Evolutionary conservation across 2,888 invertebrate genomes (phyloP).

Genomic region (Calameuta idolon): DNA sequence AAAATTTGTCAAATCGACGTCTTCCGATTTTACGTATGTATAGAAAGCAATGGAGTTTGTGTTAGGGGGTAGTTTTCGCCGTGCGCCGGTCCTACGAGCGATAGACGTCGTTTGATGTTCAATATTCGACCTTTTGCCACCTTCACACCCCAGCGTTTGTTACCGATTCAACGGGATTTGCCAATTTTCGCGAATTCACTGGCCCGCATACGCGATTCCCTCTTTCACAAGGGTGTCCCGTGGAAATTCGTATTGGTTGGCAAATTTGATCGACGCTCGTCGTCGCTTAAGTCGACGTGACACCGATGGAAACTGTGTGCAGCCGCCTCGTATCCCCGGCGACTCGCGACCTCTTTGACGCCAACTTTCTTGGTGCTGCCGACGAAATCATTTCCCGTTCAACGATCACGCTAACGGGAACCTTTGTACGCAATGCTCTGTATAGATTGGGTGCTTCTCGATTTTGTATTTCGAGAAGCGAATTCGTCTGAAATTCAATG

Average conservation of each 20-base stretch:
- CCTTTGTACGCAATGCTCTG: not conserved
- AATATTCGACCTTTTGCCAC: not conserved
- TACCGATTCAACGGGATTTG: not conserved
- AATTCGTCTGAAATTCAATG: not conserved
- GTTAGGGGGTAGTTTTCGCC: not conserved
- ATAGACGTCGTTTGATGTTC: conserved; percentile 43
- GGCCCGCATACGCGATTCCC: conserved; percentile 21
- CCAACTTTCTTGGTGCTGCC: not conserved
- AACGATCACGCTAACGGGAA: not conserved
- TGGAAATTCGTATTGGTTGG: conserved; percentile 32
- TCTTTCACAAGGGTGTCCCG: conserved; percentile 23
- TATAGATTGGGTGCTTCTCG: not conserved
- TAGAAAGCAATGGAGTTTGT: not conserved
- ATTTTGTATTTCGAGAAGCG: not conserved
- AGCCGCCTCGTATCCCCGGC: not conserved
- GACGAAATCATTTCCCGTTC: not conserved
- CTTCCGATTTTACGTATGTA: not conserved
- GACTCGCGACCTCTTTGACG: not conserved
- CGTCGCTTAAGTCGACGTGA: conserved; percentile 27
- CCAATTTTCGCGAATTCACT: not conserved
- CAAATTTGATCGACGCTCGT: conserved; percentile 30
- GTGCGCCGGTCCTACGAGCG: conserved; percentile 19
- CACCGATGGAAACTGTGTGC: not conserved
- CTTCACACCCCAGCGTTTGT: not conserved
- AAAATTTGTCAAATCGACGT: not conserved